These are phyloP conservation scores for Morphnarchus princeps DNA, from an alignment of 2,113 vertebrate genomes.

Conservation along the genomic window DNA sequence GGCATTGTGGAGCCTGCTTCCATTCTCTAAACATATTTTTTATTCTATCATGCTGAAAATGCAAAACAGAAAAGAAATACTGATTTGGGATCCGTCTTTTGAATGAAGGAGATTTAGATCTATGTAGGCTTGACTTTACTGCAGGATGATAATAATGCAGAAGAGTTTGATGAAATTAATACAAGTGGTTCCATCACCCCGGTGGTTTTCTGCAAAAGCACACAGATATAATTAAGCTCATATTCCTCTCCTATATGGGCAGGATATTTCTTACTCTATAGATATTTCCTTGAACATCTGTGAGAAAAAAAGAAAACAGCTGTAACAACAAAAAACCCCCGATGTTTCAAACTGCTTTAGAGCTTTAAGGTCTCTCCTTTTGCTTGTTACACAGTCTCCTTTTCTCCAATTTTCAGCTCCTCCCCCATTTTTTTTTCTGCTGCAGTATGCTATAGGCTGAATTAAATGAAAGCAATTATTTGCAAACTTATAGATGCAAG, in stretches of 20 bases:
- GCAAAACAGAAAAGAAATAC: slow-evolving; percentile 14
- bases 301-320: neutral
- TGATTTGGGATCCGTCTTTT: slow-evolving; percentile 32
- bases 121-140: slow-evolving; percentile 39
- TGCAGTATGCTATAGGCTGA: neutral
- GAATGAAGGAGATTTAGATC: slow-evolving; percentile 41
- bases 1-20: neutral
- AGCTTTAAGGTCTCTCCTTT: neutral
- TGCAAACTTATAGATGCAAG: neutral
- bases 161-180: slow-evolving; percentile 54
- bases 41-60: slow-evolving; percentile 35
- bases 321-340: neutral
- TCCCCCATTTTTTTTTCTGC: neutral
- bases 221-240: slow-evolving; percentile 42
- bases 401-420: neutral
- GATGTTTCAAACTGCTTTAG: neutral
- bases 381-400: neutral
- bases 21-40: slow-evolving; percentile 12
- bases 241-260: slow-evolving; percentile 16
- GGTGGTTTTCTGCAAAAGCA: slow-evolving; percentile 37
- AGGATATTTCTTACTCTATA: slow-evolving; percentile 1
- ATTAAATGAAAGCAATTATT: slow-evolving; percentile 38
- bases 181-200: neutral
- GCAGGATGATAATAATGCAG: slow-evolving; percentile 1
- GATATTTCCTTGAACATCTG: neutral